Conservation (phyloP, 1,140 invertebrate species). For the Pseudomyrmex sp. region DNA sequence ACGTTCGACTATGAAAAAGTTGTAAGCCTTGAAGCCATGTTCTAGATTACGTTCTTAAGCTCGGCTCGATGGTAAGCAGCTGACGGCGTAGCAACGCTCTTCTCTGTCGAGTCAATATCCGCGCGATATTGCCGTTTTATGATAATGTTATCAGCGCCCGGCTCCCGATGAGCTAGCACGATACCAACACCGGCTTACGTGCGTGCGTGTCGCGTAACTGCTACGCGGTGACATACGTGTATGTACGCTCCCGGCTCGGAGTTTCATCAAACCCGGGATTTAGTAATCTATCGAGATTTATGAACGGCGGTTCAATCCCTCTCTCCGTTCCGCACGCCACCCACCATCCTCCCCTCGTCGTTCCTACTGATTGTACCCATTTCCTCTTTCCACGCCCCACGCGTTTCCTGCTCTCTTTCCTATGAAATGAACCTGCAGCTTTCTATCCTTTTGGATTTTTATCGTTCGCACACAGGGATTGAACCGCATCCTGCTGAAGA, state of each 20-base stretch:
- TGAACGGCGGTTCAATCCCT: slow-evolving; percentile 82
- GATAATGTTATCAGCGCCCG: slow-evolving; percentile 85
- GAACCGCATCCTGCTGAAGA: slow-evolving; percentile 45
- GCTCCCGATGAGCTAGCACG: slow-evolving; percentile 82
- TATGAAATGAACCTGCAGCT: slow-evolving; percentile 69
- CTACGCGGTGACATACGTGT: slow-evolving; percentile 62
- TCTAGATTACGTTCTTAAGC: slow-evolving; percentile 69
- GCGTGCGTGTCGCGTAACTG: slow-evolving; percentile 50
- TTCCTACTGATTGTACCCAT: slow-evolving; percentile 78
- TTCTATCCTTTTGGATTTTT: slow-evolving; percentile 74
- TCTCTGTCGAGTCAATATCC: slow-evolving; percentile 76
- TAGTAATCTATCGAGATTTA: slow-evolving; percentile 86
- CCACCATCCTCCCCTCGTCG: slow-evolving; percentile 63
- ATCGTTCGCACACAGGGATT: slow-evolving; percentile 60
- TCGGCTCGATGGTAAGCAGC: slow-evolving; percentile 62
- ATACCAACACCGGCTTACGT: slow-evolving; percentile 73
- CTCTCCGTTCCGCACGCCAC: slow-evolving; percentile 69
- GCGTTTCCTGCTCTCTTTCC: slow-evolving; percentile 65
- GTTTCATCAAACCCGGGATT: slow-evolving; percentile 85
- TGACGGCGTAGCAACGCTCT: slow-evolving; percentile 58
- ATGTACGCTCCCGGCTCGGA: slow-evolving; percentile 71
- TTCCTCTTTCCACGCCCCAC: slow-evolving; percentile 68
- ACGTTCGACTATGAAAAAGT: slow-evolving; percentile 74
- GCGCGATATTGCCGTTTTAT: slow-evolving; percentile 85
- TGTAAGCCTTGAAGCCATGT: slow-evolving; percentile 55